A percentile compares a stretch with the other conserved stretches of the same genome.
Conservation (phyloP, 1,140 invertebrate species). For the Heliconius melpomene region DNA sequence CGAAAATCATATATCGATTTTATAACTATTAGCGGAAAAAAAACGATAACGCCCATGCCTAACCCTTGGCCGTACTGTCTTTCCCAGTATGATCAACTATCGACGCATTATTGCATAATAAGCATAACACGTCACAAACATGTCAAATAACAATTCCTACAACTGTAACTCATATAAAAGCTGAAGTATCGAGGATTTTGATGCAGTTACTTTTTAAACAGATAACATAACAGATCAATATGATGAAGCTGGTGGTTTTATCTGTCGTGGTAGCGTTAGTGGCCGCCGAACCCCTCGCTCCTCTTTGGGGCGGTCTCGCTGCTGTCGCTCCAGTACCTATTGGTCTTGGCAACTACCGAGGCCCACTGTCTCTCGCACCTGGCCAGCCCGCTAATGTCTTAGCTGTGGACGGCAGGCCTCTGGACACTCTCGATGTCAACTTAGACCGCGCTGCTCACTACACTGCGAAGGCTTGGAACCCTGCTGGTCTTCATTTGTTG, state of each 20-base stretch:
- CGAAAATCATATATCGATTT: no score
- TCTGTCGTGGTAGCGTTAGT: conserved; percentile 76
- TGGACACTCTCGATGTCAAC: conserved; percentile 71
- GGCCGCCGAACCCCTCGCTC: conserved; percentile 55
- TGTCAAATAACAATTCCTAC: conserved; percentile 56
- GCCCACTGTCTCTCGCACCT: conserved; percentile 58
- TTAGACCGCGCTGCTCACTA: conserved; percentile 67
- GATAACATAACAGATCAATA: conserved; percentile 77
- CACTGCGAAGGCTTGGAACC: conserved; percentile 46
- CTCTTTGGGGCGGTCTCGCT: conserved; percentile 26
- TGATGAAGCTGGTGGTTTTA: conserved; percentile 84
- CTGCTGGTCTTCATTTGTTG: conserved; percentile 18
- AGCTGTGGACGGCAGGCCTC: conserved; percentile 54
- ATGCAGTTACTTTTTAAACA: conserved; percentile 59
- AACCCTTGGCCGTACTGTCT: conserved; percentile 50
- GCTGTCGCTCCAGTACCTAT: no score
- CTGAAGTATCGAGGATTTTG: conserved; percentile 43
- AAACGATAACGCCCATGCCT: not conserved
- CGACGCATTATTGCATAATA: conserved; percentile 62
- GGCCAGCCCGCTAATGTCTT: conserved; percentile 61
- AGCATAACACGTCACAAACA: conserved; percentile 61
- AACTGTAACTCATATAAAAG: conserved; percentile 63
- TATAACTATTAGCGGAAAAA: conserved; percentile 22
- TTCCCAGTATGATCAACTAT: conserved; percentile 54
- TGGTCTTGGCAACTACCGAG: conserved; percentile 57